These are phyloP conservation scores for Penaeus monodon DNA, from an alignment of 2,888 invertebrate genomes.

Conservation along the genomic window DNA sequence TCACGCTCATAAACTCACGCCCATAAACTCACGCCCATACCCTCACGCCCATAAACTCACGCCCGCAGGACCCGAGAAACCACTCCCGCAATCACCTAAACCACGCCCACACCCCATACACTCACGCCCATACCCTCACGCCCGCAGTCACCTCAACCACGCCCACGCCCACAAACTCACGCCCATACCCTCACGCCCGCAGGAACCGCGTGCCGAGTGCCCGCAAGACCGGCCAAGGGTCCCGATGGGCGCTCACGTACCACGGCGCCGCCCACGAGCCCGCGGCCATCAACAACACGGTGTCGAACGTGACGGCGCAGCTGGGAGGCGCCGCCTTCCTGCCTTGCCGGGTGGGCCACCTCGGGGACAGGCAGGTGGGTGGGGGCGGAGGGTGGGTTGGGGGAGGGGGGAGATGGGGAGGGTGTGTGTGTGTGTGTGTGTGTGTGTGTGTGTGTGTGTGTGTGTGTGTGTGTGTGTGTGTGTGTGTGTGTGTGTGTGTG, in stretches of 20 bases:
- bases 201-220: conserved; percentile 4
- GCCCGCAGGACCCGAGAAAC: too few relatives aligned
- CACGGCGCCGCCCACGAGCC: conserved; percentile 35
- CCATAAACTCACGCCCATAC: too few relatives aligned
- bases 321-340: conserved; percentile 61
- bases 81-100: too few relatives aligned
- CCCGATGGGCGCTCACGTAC: conserved; percentile 44
- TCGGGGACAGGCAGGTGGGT: conserved; percentile 62
- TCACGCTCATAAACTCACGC: too few relatives aligned
- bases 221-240: conserved; percentile 1
- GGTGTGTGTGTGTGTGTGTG: conserved; percentile 8
- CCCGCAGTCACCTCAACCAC: too few relatives aligned
- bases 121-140: too few relatives aligned
- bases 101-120: too few relatives aligned
- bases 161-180: too few relatives aligned
- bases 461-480: neutral
- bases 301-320: conserved; percentile 62
- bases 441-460: conserved; percentile 14
- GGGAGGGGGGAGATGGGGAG: too few relatives aligned
- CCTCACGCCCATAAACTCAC: too few relatives aligned
- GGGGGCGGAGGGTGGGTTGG: too few relatives aligned
- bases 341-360: conserved; percentile 63
- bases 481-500: neutral
- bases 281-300: conserved; percentile 59
- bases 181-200: too few relatives aligned